phyloP scores from a whole-genome alignment of 2,888 invertebrate genomes.

The Automeris io region DNA sequence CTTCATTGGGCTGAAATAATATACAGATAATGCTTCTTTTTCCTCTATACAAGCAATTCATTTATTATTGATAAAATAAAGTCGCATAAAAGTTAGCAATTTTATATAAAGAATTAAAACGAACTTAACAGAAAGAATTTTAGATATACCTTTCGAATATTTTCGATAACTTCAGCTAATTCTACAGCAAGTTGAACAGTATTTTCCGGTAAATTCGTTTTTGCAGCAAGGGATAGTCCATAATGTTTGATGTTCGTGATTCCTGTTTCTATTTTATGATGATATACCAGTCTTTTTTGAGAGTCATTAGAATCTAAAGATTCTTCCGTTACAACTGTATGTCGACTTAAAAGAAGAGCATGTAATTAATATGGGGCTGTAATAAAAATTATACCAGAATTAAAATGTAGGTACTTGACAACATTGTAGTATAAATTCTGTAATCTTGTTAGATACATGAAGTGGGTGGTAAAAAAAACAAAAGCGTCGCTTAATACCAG shows the following conservation, averaged over 20 bases:
- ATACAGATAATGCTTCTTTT: neutral
- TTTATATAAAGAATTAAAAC: neutral
- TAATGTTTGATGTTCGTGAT: slow-evolving; percentile 78
- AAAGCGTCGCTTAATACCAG: slow-evolving; percentile 80
- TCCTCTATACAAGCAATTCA: too few species aligned
- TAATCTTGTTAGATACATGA: slow-evolving; percentile 79
- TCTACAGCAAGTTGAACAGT: slow-evolving; percentile 72
- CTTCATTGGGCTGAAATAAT: slow-evolving; percentile 39
- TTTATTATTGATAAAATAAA: neutral
- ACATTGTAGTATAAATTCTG: slow-evolving; percentile 82
- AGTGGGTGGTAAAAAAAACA: slow-evolving; percentile 85
- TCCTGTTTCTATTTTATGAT: slow-evolving; percentile 79
- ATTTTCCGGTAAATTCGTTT: slow-evolving; percentile 77
- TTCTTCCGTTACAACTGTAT: slow-evolving; percentile 58
- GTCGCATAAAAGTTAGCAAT: neutral
- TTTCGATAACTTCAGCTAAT: slow-evolving; percentile 53
- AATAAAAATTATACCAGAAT: neutral
- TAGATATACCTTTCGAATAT: slow-evolving; percentile 42
- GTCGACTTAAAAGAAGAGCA: slow-evolving; percentile 30
- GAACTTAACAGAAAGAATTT: neutral
- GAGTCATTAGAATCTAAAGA: slow-evolving; percentile 28
- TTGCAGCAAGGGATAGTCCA: slow-evolving; percentile 80
- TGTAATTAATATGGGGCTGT: slow-evolving; percentile 1
- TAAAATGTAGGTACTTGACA: slow-evolving; percentile 77
- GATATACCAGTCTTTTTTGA: slow-evolving; percentile 73